These are phyloP conservation scores for Heliangelus exortis DNA, from an alignment of 2,797 vertebrate species.

Conservation along the genomic window DNA sequence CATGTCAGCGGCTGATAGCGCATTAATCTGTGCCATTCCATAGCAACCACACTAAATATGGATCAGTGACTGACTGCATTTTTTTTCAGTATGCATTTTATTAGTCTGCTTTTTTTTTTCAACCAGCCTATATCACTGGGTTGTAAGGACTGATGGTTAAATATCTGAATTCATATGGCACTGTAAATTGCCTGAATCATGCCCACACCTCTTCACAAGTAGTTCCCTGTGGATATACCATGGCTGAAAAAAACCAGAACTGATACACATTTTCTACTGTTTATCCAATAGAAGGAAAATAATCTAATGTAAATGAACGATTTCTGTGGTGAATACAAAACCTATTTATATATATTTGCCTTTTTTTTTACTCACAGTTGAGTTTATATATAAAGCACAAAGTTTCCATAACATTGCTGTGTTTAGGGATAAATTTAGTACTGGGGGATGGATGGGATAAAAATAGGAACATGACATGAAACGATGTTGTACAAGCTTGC, in stretches of 20 bases:
- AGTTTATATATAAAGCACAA: not conserved
- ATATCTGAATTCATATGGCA: not conserved
- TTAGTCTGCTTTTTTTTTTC: not conserved
- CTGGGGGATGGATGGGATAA: not conserved
- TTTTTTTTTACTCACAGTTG: not conserved
- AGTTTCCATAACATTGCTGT: not conserved
- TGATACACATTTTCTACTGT: not conserved
- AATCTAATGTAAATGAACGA: not conserved
- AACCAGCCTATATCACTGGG: not conserved
- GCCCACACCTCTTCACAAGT: not conserved
- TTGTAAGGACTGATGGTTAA: not conserved
- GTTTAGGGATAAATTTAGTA: not conserved
- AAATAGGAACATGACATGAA: not conserved
- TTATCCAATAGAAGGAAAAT: not conserved
- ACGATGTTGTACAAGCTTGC: not conserved
- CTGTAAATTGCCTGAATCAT: not conserved
- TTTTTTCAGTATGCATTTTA: not conserved
- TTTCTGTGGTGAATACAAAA: not conserved
- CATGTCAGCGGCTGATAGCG: not conserved
- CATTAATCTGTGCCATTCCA: slow-evolving; percentile 25
- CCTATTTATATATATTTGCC: not conserved
- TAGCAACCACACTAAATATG: slow-evolving; percentile 36
- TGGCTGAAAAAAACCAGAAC: not conserved
- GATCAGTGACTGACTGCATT: not conserved
- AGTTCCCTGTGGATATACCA: not conserved